Evolutionary conservation across 2,797 vertebrate species (phyloP), one percentile per base, ranked within the genome.

Genomic region (Cyclura pinguis): DNA sequence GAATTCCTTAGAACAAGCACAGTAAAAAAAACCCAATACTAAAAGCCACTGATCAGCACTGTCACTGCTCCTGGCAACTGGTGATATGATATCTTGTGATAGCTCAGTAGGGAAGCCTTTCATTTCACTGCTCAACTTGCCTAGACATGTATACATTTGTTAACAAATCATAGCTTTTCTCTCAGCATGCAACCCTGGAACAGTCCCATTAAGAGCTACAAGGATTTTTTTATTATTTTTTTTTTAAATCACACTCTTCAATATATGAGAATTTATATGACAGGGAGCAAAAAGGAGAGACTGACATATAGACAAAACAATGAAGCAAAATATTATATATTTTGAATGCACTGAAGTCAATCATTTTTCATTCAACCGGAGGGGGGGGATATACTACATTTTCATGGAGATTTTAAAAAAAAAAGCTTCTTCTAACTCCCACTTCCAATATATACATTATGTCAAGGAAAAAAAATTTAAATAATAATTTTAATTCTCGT

Each of bases 401-500:
- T 38, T 74, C 13, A 74, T 74, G n/a, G 72, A 16, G 10, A n/a
- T 18, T 59, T 59, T 59, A 74, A 74, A 29, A 59, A 72, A 18
- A 50, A 64, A 50, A 3, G 13, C 20, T 47, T 1, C 9, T 20
- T 27, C 16, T 27, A 6, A 42, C 18, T 38, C 18, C 38, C 74
- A 6, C 62, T 1, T 29, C 29, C 62, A 10, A 13, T 22, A 13
- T 22, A 85, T 50, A 4, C 67, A 27, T 55, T 57, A 74, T 85
- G 50, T 85, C 18, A 5, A 22, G 18, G 35, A 38, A 47, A 47
- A 47, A 47, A 29, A 10, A 16, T 52, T 64, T 42, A 88, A 88
- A 64, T 64, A 32, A 91, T n/a, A 59, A 38, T 92, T 85, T 87
- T 93, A 52, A 14, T 84, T 89, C 50, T 57, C 78, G 90, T 55